Evolutionary conservation across 1,140 invertebrate species (phyloP).

Genomic region (Drosophila miranda): DNA sequence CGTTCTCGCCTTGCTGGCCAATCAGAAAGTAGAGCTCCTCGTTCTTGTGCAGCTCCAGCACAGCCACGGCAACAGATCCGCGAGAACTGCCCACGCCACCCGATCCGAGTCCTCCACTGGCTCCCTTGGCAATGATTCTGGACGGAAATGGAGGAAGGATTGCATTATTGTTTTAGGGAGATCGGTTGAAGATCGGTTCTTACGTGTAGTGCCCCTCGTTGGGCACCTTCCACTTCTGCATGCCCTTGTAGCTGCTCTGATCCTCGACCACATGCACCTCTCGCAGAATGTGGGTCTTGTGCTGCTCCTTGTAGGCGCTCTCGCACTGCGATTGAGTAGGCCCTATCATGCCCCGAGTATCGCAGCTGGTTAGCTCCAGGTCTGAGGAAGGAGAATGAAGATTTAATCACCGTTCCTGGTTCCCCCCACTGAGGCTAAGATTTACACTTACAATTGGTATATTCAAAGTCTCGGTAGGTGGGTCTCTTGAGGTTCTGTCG

Average conservation of each 20-base stretch:
- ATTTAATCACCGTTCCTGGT: no score
- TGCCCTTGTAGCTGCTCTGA: constrained; percentile 85
- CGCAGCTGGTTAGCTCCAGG: constrained; percentile 88
- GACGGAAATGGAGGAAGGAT: background rate
- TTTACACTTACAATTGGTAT: constrained; percentile 81
- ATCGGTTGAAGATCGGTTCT: constrained; percentile 66
- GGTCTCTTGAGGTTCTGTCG: constrained; percentile 83
- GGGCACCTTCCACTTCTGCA: constrained; percentile 92
- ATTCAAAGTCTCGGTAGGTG: constrained; percentile 84
- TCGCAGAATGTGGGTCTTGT: constrained; percentile 83
- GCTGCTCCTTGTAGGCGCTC: constrained; percentile 87
- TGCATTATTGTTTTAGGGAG: background rate
- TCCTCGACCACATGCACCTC: constrained; percentile 85
- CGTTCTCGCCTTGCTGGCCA: constrained; percentile 91
- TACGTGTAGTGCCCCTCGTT: constrained; percentile 91
- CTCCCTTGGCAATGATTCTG: constrained; percentile 89
- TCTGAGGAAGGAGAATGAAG: constrained; percentile 29
- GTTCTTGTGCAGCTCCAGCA: constrained; percentile 89
- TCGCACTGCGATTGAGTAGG: constrained; percentile 88
- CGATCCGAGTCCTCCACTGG: constrained; percentile 90
- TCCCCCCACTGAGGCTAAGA: no score
- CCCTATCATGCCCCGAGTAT: constrained; percentile 88
- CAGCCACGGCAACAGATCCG: constrained; percentile 88
- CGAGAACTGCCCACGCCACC: constrained; percentile 88
- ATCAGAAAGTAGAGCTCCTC: constrained; percentile 91